Conservation (phyloP, 2,888 invertebrate genomes). For the Lacanobia oleracea region DNA sequence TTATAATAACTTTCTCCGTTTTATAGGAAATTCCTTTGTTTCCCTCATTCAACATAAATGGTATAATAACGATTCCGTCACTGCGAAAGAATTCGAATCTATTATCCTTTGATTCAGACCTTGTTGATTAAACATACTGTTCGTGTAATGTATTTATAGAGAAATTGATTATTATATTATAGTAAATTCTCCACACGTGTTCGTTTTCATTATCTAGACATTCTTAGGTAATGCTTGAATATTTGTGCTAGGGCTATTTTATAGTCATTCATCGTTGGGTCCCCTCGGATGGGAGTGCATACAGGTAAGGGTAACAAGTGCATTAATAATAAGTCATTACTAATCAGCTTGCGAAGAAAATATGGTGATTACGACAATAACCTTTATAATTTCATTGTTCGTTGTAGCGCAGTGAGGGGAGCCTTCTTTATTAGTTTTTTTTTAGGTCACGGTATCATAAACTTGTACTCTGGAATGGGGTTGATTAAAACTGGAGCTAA, state of each 20-base stretch:
- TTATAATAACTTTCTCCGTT: constrained; percentile 54
- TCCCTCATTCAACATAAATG: constrained; percentile 51
- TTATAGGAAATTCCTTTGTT: constrained; percentile 60
- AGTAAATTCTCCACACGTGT: constrained; percentile 54
- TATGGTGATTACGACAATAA: constrained; percentile 24
- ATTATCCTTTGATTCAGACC: constrained; percentile 56
- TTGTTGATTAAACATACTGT: constrained; percentile 57
- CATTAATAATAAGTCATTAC: constrained; percentile 9
- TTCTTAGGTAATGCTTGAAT: constrained; percentile 20
- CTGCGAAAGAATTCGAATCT: constrained; percentile 39
- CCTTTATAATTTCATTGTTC: constrained; percentile 46
- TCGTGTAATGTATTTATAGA: constrained; percentile 41
- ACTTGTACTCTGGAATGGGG: constrained; percentile 25
- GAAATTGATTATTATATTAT: constrained; percentile 43
- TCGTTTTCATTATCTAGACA: constrained; percentile 21
- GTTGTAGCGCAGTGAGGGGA: constrained; percentile 41
- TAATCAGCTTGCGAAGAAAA: constrained; percentile 23
- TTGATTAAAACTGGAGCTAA: constrained; percentile 45
- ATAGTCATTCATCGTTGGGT: constrained; percentile 23
- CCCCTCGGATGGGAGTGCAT: neutral
- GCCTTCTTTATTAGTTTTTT: constrained; percentile 38
- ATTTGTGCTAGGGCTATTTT: constrained; percentile 1
- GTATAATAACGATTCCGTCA: constrained; percentile 43
- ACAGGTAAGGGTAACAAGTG: constrained; percentile 22
- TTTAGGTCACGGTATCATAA: constrained; percentile 51